Evolutionary conservation across 2,888 invertebrate species (phyloP).

Genomic region (Anarsia innoxiella): DNA sequence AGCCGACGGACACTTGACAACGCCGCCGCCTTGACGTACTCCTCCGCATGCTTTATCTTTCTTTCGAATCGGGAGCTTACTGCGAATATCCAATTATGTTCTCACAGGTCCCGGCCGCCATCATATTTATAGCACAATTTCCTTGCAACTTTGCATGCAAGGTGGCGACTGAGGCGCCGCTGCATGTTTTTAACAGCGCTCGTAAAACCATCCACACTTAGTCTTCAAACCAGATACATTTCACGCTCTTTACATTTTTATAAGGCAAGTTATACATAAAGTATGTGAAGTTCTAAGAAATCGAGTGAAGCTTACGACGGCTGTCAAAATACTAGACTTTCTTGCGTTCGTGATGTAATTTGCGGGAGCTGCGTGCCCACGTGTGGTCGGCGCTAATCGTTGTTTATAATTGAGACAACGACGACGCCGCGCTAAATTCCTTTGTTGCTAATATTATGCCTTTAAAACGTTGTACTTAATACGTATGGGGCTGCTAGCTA

Average conservation of each 20-base stretch:
- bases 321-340: constrained; percentile 30
- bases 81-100: constrained; percentile 58
- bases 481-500: too few species aligned
- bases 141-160: constrained; percentile 43
- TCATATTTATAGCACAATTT: constrained; percentile 39
- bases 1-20: constrained; percentile 61
- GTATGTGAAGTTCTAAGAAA: too few species aligned
- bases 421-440: constrained; percentile 16
- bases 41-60: constrained; percentile 41
- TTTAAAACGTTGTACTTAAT: too few species aligned
- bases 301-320: too few species aligned
- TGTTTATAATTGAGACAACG: constrained; percentile 24
- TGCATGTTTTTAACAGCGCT: constrained; percentile 36
- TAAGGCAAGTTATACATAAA: too few species aligned
- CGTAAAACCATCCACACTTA: constrained; percentile 46
- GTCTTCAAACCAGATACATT: constrained; percentile 42
- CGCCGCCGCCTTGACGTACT: constrained; percentile 36
- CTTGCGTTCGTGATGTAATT: constrained; percentile 27
- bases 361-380: constrained; percentile 28
- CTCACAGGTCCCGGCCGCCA: constrained; percentile 42
- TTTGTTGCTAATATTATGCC: too few species aligned
- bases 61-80: constrained; percentile 46
- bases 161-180: constrained; percentile 31
- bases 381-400: constrained; percentile 27
- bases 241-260: constrained; percentile 50